Percentiles rank a stretch among this genome's conserved stretches.
phyloP scores from a whole-genome alignment of 2,888 invertebrate species.

The Thereva unica region DNA sequence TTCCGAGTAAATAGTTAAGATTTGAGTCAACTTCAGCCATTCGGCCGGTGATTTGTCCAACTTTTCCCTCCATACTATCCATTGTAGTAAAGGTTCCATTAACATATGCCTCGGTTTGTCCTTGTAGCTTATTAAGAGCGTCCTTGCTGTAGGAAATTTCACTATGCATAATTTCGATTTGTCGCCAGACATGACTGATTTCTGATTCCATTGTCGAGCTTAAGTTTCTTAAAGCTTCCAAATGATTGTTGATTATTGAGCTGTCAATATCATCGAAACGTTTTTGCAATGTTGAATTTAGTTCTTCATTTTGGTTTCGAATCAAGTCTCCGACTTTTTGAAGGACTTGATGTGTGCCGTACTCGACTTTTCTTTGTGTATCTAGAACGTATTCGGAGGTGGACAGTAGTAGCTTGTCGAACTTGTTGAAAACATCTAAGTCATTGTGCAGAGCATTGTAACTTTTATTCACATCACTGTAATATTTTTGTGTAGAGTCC shows the following conservation, averaged over 20 bases:
- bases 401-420: constrained; percentile 77
- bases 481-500: constrained; percentile 62
- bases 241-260: constrained; percentile 72
- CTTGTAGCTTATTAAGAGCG: constrained; percentile 72
- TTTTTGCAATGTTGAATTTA: constrained; percentile 69
- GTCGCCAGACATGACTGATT: constrained; percentile 85
- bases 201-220: constrained; percentile 78
- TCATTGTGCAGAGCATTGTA: constrained; percentile 63
- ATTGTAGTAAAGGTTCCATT: constrained; percentile 77
- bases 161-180: constrained; percentile 86
- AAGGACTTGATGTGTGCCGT: constrained; percentile 80
- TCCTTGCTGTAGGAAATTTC: constrained; percentile 77
- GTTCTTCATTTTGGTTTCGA: constrained; percentile 65
- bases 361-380: constrained; percentile 81
- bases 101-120: constrained; percentile 77
- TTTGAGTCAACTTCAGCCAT: constrained; percentile 80
- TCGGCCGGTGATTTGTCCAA: constrained; percentile 74
- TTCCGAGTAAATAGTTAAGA: constrained; percentile 79
- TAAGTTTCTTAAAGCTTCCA: constrained; percentile 71
- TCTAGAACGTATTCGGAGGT: constrained; percentile 84
- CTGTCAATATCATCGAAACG: constrained; percentile 73
- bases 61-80: constrained; percentile 78
- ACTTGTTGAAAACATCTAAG: constrained; percentile 65
- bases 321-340: constrained; percentile 74
- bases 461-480: constrained; percentile 61